Percentiles rank a stretch among this genome's conserved stretches.
phyloP scores from a whole-genome alignment of 2,797 vertebrate species.

The Hozukius guyotensis region DNA sequence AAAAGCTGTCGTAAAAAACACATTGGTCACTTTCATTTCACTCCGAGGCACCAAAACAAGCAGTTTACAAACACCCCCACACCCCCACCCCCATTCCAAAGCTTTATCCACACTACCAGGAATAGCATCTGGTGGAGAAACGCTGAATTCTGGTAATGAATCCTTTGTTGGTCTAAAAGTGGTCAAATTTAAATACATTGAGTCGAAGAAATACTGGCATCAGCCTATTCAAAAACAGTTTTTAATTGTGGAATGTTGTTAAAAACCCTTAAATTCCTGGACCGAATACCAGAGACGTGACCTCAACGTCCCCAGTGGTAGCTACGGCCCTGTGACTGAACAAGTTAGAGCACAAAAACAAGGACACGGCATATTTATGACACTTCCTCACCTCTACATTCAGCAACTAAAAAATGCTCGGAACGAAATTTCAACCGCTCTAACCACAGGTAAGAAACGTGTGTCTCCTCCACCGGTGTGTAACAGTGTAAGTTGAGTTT shows the following conservation, averaged over 20 bases:
- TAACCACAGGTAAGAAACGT: background rate
- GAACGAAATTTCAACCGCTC: background rate
- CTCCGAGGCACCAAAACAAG: constrained; percentile 47
- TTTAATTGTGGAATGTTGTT: background rate
- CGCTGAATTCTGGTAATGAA: background rate
- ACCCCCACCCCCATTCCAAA: background rate
- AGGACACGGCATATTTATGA: background rate
- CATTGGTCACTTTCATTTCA: constrained; percentile 51
- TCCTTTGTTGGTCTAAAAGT: background rate
- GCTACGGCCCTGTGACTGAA: background rate
- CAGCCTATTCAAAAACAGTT: background rate
- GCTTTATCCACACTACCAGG: background rate
- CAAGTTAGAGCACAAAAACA: background rate
- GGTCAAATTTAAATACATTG: background rate
- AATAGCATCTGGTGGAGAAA: background rate
- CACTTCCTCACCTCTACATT: background rate
- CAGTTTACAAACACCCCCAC: background rate
- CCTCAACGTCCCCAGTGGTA: background rate
- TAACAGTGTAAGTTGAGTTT: background rate
- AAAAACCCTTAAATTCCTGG: background rate
- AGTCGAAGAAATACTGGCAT: background rate
- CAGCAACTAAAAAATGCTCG: background rate
- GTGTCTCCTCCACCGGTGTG: background rate
- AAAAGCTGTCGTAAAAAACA: constrained; percentile 51
- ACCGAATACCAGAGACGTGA: background rate